A percentile compares a stretch with the other conserved stretches of the same genome.
Conservation (phyloP, 2,888 invertebrate genomes). For the Mesopsocus fuscifrons region DNA sequence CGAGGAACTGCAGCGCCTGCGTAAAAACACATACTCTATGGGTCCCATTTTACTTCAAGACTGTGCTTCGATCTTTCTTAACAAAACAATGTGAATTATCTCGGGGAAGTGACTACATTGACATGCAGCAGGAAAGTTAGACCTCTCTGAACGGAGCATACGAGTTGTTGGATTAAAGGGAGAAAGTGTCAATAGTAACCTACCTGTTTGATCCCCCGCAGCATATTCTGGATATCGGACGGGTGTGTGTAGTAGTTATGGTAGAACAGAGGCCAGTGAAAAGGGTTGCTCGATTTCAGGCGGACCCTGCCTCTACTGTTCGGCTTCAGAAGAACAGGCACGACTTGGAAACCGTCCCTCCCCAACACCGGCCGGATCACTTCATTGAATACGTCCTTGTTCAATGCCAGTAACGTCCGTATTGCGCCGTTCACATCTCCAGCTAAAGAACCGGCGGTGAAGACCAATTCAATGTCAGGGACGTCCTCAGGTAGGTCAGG, state of each 20-base stretch:
- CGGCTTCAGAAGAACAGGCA: slow-evolving; percentile 52
- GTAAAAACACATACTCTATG: too few relatives aligned
- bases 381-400: slow-evolving; percentile 24
- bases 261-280: slow-evolving; percentile 39
- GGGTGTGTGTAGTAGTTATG: slow-evolving; percentile 61
- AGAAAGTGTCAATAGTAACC: slow-evolving; percentile 19
- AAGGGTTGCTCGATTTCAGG: slow-evolving; percentile 32
- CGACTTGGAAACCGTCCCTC: slow-evolving; percentile 30
- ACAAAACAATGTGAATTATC: too few relatives aligned
- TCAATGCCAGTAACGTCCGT: slow-evolving; percentile 22
- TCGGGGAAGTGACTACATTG: too few relatives aligned
- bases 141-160: too few relatives aligned
- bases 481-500: slow-evolving; percentile 20
- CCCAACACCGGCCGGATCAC: slow-evolving; percentile 27
- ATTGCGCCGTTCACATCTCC: slow-evolving; percentile 28
- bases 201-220: slow-evolving; percentile 33
- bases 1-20: slow-evolving; percentile 27
- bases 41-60: not conserved
- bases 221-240: slow-evolving; percentile 21
- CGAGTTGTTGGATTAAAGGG: too few relatives aligned
- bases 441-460: slow-evolving; percentile 28
- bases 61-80: too few relatives aligned
- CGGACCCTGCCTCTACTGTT: slow-evolving; percentile 45
- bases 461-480: slow-evolving; percentile 29
- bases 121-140: too few relatives aligned